These are phyloP conservation scores for Todiramphus saurophagus DNA, from an alignment of 2,113 vertebrate species.

Conservation along the genomic window DNA sequence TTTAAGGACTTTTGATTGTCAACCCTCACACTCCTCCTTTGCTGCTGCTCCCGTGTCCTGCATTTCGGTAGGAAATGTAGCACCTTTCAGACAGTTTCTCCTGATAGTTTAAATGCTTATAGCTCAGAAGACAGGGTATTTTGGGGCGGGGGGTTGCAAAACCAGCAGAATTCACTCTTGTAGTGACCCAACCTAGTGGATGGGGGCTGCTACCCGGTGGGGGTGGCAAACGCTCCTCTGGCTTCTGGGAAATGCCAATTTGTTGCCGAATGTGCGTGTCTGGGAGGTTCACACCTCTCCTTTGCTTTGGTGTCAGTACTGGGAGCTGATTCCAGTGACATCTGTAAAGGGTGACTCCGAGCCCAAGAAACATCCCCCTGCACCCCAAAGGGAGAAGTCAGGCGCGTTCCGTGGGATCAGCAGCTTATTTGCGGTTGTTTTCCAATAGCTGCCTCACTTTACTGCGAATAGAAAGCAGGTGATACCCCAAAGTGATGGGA, in stretches of 20 bases:
- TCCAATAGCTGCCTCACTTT: neutral
- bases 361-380: neutral
- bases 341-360: neutral
- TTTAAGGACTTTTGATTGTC: conserved; percentile 36
- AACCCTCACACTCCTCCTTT: conserved; percentile 27
- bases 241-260: neutral
- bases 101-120: neutral
- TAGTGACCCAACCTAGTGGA: rapidly evolving
- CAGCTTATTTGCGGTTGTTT: neutral
- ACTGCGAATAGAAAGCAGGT: neutral
- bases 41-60: neutral
- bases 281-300: neutral
- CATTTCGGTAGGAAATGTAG: neutral
- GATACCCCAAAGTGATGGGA: neutral
- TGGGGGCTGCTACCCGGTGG: neutral
- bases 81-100: neutral
- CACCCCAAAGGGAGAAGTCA: neutral
- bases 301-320: neutral
- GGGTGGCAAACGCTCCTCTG: neutral
- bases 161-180: neutral
- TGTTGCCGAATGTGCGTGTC: neutral
- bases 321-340: neutral
- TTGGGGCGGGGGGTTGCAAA: neutral
- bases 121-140: neutral
- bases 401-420: neutral